phyloP scores from a whole-genome alignment of 2,113 vertebrate species.

The Sturnus vulgaris region DNA sequence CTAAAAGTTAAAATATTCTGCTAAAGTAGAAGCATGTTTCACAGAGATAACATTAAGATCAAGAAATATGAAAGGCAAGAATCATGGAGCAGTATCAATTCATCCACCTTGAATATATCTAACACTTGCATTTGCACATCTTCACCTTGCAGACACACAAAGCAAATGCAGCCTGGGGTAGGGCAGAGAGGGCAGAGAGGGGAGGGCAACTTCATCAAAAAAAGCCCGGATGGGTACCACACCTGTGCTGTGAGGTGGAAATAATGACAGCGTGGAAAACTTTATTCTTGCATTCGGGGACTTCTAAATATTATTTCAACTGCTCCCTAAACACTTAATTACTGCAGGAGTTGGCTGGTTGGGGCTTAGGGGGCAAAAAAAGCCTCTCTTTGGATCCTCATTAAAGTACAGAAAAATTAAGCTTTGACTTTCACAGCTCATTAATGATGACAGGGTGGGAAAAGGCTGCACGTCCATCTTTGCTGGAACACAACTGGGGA shows the following conservation, averaged over 20 bases:
- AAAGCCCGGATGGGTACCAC: background rate
- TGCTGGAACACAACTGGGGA: background rate
- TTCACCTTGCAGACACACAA: background rate
- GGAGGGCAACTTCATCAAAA: background rate
- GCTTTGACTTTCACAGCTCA: slow-evolving; percentile 57
- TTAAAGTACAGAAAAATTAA: slow-evolving; percentile 52
- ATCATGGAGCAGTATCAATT: background rate
- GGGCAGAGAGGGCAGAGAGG: background rate
- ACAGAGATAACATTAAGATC: background rate
- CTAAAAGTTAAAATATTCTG: background rate
- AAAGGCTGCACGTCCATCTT: slow-evolving; percentile 37
- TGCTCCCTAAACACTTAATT: slow-evolving; percentile 39
- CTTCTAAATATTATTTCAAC: slow-evolving; percentile 34
- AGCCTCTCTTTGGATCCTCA: slow-evolving; percentile 11
- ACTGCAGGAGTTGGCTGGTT: slow-evolving; percentile 19
- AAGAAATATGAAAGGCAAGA: background rate
- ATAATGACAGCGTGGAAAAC: background rate
- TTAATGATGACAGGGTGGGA: slow-evolving; percentile 44
- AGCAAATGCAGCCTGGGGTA: background rate
- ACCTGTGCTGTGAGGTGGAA: slow-evolving; percentile 25
- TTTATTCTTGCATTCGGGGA: background rate
- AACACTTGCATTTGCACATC: background rate
- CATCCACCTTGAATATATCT: background rate
- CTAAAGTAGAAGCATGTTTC: background rate
- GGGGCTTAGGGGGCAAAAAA: slow-evolving; percentile 27